Evolutionary conservation across 2,888 invertebrate genomes (phyloP).

Genomic region (Epicampocera succincta): DNA sequence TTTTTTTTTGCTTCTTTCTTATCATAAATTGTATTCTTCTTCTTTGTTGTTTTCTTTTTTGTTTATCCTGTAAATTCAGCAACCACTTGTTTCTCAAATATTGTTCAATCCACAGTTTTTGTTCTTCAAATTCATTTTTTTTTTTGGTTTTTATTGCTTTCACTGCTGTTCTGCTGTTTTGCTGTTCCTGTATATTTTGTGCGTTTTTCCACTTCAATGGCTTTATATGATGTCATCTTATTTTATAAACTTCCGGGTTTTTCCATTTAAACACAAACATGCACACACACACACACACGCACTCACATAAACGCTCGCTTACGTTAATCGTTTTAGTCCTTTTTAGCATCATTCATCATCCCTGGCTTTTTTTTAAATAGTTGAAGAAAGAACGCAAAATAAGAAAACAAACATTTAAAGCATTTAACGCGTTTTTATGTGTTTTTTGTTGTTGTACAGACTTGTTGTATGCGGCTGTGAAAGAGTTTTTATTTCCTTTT

Average conservation of each 20-base stretch:
- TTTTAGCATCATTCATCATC: constrained; percentile 64
- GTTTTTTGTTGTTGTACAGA: constrained; percentile 9
- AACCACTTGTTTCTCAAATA: constrained; percentile 68
- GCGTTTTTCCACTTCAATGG: constrained; percentile 66
- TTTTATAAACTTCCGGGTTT: constrained; percentile 67
- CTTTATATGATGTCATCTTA: constrained; percentile 63
- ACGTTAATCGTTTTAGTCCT: constrained; percentile 55
- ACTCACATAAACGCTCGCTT: constrained; percentile 17
- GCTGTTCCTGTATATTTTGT: constrained; percentile 38
- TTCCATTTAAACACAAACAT: background rate
- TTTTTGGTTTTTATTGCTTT: background rate
- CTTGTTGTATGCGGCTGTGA: constrained; percentile 2
- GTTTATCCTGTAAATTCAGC: constrained; percentile 28
- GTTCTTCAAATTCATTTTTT: constrained; percentile 55
- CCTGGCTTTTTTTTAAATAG: constrained; percentile 45
- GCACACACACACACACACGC: background rate
- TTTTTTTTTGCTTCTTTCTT: background rate
- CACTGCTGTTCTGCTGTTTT: constrained; percentile 21
- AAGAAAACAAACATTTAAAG: constrained; percentile 49
- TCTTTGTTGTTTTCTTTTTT: constrained; percentile 12
- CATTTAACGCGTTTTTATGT: constrained; percentile 56
- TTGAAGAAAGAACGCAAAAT: constrained; percentile 14
- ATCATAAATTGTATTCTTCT: constrained; percentile 12
- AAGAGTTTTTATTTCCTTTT: constrained; percentile 35
- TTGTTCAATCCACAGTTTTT: constrained; percentile 59